These are phyloP conservation scores for Ctenomys sociabilis DNA, from an alignment of 2,113 vertebrate genomes.

Conservation along the genomic window DNA sequence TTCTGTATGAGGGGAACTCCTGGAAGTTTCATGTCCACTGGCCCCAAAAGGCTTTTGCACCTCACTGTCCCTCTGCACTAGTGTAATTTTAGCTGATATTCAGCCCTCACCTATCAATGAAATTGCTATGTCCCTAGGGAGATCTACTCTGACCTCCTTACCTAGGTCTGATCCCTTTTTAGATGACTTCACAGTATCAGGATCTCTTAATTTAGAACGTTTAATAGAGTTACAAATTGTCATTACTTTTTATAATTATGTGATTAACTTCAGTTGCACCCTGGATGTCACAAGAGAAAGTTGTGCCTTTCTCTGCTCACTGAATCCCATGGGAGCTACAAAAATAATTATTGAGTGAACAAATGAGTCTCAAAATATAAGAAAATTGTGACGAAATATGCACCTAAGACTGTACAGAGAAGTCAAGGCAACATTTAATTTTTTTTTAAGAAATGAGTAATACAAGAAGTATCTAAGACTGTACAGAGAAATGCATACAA, in stretches of 20 bases:
- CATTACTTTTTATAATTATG: not conserved
- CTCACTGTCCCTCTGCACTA: not conserved
- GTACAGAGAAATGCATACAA: not conserved
- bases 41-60: not conserved
- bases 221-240: not conserved
- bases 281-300: not conserved
- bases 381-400: slow-evolving; percentile 13
- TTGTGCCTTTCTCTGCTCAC: not conserved
- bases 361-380: not conserved
- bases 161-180: not conserved
- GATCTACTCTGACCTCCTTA: not conserved
- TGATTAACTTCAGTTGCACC: not conserved
- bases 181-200: not conserved
- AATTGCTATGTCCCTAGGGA: not conserved
- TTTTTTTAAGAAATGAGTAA: not conserved
- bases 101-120: not conserved
- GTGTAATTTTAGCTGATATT: not conserved
- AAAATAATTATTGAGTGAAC: not conserved
- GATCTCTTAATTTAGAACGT: not conserved
- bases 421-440: not conserved
- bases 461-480: not conserved
- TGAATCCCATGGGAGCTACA: not conserved
- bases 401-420: not conserved
- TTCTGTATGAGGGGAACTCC: not conserved
- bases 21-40: not conserved